Conservation (phyloP, 2,113 vertebrate genomes). For the Nicator chloris region DNA sequence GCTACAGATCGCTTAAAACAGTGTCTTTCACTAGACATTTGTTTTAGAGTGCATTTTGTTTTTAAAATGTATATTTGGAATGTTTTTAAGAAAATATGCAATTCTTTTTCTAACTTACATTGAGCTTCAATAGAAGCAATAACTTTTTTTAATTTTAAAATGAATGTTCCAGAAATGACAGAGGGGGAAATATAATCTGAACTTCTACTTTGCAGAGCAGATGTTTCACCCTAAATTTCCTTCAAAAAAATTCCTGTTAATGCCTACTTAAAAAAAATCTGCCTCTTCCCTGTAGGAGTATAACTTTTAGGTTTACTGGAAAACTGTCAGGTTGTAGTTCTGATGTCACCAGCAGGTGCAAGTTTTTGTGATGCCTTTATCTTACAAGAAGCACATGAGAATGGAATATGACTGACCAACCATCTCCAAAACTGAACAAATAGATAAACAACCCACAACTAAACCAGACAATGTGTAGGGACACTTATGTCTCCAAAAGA, state of each 20-base stretch:
- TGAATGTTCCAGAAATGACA: slow-evolving; percentile 42
- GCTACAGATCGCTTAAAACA: slow-evolving; percentile 24
- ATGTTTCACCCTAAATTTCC: slow-evolving; percentile 10
- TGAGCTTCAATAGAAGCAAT: slow-evolving; percentile 53
- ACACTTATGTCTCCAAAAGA: neutral
- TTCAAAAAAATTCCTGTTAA: neutral
- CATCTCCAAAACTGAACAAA: slow-evolving; percentile 26
- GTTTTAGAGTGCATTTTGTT: slow-evolving; percentile 35
- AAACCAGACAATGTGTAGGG: slow-evolving; percentile 2
- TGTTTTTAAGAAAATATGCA: slow-evolving; percentile 64
- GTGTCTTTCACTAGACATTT: slow-evolving; percentile 38
- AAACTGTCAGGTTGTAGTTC: slow-evolving; percentile 40
- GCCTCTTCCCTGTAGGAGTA: slow-evolving; percentile 8
- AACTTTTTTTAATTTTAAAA: slow-evolving; percentile 45
- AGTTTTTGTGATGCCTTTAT: slow-evolving; percentile 56
- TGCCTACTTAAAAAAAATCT: neutral
- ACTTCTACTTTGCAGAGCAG: slow-evolving; percentile 18
- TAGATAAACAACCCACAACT: neutral
- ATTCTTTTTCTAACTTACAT: slow-evolving; percentile 58
- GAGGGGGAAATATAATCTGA: neutral
- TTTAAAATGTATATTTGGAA: slow-evolving; percentile 54
- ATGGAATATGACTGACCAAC: slow-evolving; percentile 23
- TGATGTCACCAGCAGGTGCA: slow-evolving; percentile 57
- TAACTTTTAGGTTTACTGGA: slow-evolving; percentile 11
- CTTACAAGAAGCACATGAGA: slow-evolving; percentile 48